Percentiles rank a stretch among this genome's conserved stretches.
These are phyloP conservation scores for Paratrypauchen microcephalus DNA, from an alignment of 2,797 vertebrate species.

Conservation along the genomic window DNA sequence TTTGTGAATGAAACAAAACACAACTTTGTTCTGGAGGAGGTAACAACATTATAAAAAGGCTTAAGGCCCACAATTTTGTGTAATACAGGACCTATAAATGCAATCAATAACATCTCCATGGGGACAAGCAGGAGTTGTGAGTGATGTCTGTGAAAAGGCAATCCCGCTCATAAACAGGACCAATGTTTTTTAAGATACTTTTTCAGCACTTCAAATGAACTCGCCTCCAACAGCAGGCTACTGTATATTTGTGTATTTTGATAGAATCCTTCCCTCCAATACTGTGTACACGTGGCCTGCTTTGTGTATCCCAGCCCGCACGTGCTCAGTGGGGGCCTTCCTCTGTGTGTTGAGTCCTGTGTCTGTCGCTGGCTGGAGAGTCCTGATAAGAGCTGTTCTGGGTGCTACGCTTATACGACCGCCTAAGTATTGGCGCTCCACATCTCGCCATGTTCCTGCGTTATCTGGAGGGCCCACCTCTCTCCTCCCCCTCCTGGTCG, in stretches of 20 bases:
- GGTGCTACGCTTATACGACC: slow-evolving; percentile 57
- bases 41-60: no score
- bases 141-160: no score
- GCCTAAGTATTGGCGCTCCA: slow-evolving; percentile 62
- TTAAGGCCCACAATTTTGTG: no score
- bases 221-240: no score
- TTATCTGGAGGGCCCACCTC: slow-evolving; percentile 69
- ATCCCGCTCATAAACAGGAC: no score
- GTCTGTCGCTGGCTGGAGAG: slow-evolving; percentile 61
- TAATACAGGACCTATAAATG: no score
- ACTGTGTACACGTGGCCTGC: background rate
- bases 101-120: no score
- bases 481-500: slow-evolving; percentile 56
- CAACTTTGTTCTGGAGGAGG: no score
- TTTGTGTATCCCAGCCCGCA: slow-evolving; percentile 33
- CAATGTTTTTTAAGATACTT: background rate
- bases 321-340: slow-evolving; percentile 42
- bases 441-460: slow-evolving; percentile 56
- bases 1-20: no score
- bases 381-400: slow-evolving; percentile 66
- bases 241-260: no score
- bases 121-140: no score
- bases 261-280: background rate
- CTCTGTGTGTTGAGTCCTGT: slow-evolving; percentile 50
- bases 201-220: background rate